phyloP scores from a whole-genome alignment of 2,113 vertebrate genomes.

The Stigmatopora nigra region DNA sequence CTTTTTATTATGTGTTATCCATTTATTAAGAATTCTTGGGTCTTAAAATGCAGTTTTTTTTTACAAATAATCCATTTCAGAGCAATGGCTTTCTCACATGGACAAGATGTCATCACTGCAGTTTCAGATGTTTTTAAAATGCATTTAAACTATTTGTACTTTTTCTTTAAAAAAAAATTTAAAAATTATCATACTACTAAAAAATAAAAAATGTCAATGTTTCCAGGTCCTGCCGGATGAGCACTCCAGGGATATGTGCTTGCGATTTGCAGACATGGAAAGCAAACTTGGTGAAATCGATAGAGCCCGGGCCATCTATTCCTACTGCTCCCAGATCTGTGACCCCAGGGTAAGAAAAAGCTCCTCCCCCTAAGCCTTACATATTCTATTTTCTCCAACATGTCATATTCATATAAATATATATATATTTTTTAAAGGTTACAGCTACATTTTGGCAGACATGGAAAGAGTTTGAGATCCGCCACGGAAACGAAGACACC shows the following conservation, averaged over 20 bases:
- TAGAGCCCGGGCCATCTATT: constrained; percentile 85
- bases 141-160: no score
- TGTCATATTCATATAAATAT: no score
- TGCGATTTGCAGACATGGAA: constrained; percentile 92
- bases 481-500: constrained; percentile 90
- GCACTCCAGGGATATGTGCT: constrained; percentile 86
- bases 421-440: constrained; percentile 70
- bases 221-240: constrained; percentile 81
- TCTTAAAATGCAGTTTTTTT: no score
- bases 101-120: no score
- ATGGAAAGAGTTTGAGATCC: constrained; percentile 92
- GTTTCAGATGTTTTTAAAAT: no score
- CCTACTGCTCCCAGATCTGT: constrained; percentile 90
- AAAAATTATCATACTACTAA: no score
- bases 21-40: no score
- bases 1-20: no score
- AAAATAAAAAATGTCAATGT: no score
- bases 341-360: constrained; percentile 77
- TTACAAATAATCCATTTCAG: no score
- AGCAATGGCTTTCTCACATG: no score
- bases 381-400: neutral
- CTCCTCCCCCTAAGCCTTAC: neutral
- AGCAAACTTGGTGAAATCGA: constrained; percentile 91
- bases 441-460: constrained; percentile 85
- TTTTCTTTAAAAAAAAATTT: no score